A percentile compares a stretch with the other conserved stretches of the same genome.
phyloP scores from a whole-genome alignment of 2,797 vertebrate genomes.

The Bovichtus diacanthus region DNA sequence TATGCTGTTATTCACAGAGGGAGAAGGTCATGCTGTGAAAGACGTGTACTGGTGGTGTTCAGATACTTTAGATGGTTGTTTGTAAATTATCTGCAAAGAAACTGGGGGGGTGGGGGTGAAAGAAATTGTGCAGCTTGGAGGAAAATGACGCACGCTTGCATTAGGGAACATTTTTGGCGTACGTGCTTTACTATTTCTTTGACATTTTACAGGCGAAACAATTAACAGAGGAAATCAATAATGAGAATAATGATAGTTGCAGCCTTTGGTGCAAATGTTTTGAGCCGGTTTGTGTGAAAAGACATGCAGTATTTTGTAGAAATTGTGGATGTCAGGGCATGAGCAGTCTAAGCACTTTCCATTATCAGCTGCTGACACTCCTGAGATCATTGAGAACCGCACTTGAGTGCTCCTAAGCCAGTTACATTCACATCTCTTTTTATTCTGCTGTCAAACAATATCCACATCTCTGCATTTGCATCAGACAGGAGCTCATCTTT shows the following conservation, averaged over 20 bases:
- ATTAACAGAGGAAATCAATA: neutral
- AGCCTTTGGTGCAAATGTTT: neutral
- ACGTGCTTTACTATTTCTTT: neutral
- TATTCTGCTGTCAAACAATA: conserved; percentile 37
- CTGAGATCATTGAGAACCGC: conserved; percentile 8
- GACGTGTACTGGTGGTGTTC: conserved; percentile 9
- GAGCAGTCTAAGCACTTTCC: conserved; percentile 29
- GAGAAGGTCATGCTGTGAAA: conserved; percentile 57
- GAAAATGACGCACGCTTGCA: neutral
- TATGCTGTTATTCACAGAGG: conserved; percentile 48
- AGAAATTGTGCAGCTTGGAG: no score
- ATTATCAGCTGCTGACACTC: conserved; percentile 31
- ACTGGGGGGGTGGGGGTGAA: neutral
- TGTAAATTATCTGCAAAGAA: conserved; percentile 32
- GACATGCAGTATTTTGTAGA: neutral
- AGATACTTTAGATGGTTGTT: conserved; percentile 48
- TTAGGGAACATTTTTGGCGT: neutral
- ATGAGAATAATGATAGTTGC: neutral
- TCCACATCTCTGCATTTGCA: conserved; percentile 36
- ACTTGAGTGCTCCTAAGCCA: conserved; percentile 15
- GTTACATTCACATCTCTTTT: conserved; percentile 34
- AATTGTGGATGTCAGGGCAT: conserved; percentile 7
- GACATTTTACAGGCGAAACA: neutral
- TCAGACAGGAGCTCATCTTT: conserved; percentile 24
- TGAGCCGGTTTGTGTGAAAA: neutral